Evolutionary conservation across 2,113 vertebrate genomes (phyloP).

Genomic region (Glareola pratincola): DNA sequence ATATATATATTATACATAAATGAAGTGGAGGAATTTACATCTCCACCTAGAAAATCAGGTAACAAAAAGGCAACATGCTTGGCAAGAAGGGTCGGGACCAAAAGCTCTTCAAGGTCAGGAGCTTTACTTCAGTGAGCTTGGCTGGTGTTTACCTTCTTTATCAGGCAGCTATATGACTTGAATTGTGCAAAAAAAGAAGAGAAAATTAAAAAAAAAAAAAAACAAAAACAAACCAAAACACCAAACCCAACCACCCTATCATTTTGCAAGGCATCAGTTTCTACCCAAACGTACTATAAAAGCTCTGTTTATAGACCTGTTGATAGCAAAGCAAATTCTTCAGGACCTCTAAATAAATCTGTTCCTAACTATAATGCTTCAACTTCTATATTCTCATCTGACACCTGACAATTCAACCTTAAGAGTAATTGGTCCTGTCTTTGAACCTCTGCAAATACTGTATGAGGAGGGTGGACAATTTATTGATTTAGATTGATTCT

Average conservation of each 20-base stretch:
- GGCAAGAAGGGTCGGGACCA: neutral
- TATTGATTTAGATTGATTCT: conserved; percentile 56
- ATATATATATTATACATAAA: neutral
- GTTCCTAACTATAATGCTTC: conserved; percentile 18
- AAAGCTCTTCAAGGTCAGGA: neutral
- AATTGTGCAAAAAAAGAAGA: neutral
- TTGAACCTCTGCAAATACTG: conserved; percentile 32
- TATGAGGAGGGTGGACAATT: neutral
- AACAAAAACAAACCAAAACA: no score
- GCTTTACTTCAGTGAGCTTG: neutral
- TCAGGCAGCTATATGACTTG: neutral
- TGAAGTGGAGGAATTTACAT: neutral
- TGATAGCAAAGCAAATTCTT: conserved; percentile 20
- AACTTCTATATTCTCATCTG: neutral
- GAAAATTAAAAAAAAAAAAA: neutral
- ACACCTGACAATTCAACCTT: conserved; percentile 22
- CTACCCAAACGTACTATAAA: neutral
- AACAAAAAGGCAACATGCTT: neutral
- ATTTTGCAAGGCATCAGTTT: neutral
- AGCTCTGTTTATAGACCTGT: neutral
- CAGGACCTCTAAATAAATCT: conserved; percentile 26
- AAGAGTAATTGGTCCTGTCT: conserved; percentile 29
- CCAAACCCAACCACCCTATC: neutral
- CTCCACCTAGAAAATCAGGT: neutral
- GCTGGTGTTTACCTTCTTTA: neutral